phyloP scores from a whole-genome alignment of 2,888 invertebrate genomes.

The Buathra laborator region DNA sequence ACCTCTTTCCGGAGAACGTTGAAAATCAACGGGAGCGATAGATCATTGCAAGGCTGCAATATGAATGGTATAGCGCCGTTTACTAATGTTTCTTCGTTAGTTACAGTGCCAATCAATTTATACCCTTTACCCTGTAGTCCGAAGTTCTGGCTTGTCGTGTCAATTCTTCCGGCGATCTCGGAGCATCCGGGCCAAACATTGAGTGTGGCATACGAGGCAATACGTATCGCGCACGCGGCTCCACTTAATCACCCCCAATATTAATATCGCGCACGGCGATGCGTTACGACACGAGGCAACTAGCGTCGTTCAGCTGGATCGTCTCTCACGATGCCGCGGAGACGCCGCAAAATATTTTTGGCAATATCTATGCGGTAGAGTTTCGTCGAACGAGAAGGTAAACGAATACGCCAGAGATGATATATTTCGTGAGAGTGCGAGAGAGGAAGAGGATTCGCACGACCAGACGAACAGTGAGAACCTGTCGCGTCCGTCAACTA shows the following conservation, averaged over 20 bases:
- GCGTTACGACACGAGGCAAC: slow-evolving; percentile 68
- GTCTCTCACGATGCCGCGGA: slow-evolving; percentile 27
- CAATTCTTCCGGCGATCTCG: slow-evolving; percentile 16
- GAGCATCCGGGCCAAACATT: slow-evolving; percentile 72
- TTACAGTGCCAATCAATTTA: slow-evolving; percentile 7
- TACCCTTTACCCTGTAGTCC: not conserved
- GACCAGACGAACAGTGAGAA: slow-evolving; percentile 68
- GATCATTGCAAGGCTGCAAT: not conserved
- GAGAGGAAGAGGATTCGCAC: slow-evolving; percentile 61
- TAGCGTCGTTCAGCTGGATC: slow-evolving; percentile 62
- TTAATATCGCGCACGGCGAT: slow-evolving; percentile 77
- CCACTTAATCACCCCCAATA: slow-evolving; percentile 83
- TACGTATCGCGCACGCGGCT: slow-evolving; percentile 78
- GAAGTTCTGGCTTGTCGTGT: not conserved
- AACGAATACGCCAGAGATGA: slow-evolving; percentile 62
- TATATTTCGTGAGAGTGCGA: slow-evolving; percentile 31
- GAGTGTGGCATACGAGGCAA: slow-evolving; percentile 44
- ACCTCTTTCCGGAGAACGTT: not conserved
- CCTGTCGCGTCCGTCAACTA: slow-evolving; percentile 75
- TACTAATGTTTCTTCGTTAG: not conserved
- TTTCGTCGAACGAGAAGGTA: slow-evolving; percentile 60
- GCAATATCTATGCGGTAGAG: slow-evolving; percentile 54
- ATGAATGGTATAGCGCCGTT: not conserved
- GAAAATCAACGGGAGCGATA: not conserved
- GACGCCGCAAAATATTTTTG: slow-evolving; percentile 62